phyloP scores from a whole-genome alignment of 2,797 vertebrate genomes.

The Petrocephalus sullivani region DNA sequence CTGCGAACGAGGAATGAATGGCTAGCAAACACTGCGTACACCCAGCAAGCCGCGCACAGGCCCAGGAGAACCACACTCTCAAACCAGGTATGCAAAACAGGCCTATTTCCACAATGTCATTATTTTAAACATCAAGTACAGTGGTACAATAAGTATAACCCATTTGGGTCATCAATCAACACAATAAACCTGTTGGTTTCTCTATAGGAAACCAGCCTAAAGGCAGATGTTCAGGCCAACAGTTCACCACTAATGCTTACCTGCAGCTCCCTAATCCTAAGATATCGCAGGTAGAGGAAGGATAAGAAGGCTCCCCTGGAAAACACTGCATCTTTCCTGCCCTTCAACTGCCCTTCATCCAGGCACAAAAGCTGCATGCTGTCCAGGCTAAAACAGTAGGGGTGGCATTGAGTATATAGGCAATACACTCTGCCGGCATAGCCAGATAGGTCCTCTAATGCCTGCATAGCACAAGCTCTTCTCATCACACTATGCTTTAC shows the following conservation, averaged over 20 bases:
- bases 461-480: neutral
- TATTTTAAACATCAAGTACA: neutral
- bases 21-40: neutral
- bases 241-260: conserved; percentile 37
- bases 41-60: neutral
- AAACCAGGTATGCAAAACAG: neutral
- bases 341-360: conserved; percentile 45
- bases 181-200: neutral
- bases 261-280: conserved; percentile 64
- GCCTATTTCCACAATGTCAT: neutral
- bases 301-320: conserved; percentile 59
- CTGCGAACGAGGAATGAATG: conserved; percentile 37
- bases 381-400: conserved; percentile 34
- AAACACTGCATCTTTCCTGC: conserved; percentile 30
- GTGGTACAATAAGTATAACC: neutral
- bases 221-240: neutral
- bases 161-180: neutral
- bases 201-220: neutral
- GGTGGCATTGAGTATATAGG: conserved; percentile 30
- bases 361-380: conserved; percentile 52
- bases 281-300: conserved; percentile 57
- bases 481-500: neutral
- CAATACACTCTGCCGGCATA: neutral
- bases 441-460: neutral
- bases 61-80: neutral